Evolutionary conservation across 1,140 invertebrate species (phyloP), one percentile per base, ranked within the genome.

Genomic region (Phortica variegata): DNA sequence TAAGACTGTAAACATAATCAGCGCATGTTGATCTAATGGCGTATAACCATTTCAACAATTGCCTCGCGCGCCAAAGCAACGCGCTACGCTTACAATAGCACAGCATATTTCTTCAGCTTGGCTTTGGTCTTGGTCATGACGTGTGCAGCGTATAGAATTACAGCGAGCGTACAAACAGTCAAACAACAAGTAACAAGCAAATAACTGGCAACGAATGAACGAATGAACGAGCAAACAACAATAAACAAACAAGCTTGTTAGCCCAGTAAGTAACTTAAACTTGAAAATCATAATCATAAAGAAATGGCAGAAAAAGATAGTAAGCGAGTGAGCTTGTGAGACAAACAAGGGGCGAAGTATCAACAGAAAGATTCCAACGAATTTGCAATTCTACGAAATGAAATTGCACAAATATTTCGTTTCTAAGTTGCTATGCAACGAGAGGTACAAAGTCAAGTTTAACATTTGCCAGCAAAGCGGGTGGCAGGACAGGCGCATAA

Each of bases 371-470:
- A 66, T 71, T 71, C 66, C 66, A 71, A 49, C 55, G 66, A 71
- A 71, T 66, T 71, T 68, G 49, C 66, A 71, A 71, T 71, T 71
- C 66, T 59, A 55, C 66, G 66, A 71, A 71, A 71, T 71, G 57
- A 71, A 71, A 71, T 71, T 71, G 66, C 66, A 71, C 57, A 71
- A 71, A 71, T 71, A 69, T 68, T 68, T 66, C 60, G 55, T 60
- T 66, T 65, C 65, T n/a, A n/a, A n/a, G n/a, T n/a, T 66, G 63
- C 63, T 68, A 68, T 66, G 56, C 63, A 66, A 33, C 46, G 34
- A 41, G 43, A 48, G 44, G 47, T n/a, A n/a, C n/a, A n/a, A n/a
- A n/a, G n/a, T n/a, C n/a, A n/a, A n/a, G n/a, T n/a, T n/a, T n/a
- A n/a, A n/a, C n/a, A n/a, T n/a, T n/a, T n/a, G n/a, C n/a, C n/a